Percentiles rank a stretch among this genome's conserved stretches.
Conservation (phyloP, 2,888 invertebrate species). For the Dasysyrphus tricinctus region DNA sequence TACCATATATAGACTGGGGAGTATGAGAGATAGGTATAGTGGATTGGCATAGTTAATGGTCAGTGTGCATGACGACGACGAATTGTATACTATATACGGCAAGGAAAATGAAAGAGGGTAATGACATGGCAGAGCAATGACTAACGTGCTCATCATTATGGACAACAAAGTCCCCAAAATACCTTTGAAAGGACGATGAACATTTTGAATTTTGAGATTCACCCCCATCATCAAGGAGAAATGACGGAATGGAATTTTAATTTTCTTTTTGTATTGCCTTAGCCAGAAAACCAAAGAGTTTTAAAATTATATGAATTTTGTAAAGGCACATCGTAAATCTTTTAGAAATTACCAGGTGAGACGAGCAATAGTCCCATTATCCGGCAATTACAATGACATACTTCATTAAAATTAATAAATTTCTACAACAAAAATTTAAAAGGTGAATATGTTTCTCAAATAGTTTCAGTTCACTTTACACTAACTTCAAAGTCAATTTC, state of each 20-base stretch:
- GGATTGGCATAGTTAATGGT: constrained; percentile 73
- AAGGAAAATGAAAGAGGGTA: constrained; percentile 46
- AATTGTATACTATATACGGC: neutral
- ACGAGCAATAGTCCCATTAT: no score
- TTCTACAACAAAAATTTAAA: neutral
- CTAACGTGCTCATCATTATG: neutral
- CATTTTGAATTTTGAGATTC: constrained; percentile 44
- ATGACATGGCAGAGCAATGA: constrained; percentile 37
- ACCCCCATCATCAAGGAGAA: constrained; percentile 61
- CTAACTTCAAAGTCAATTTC: neutral
- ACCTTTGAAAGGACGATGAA: neutral
- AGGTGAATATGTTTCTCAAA: neutral
- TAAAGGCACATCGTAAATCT: no score
- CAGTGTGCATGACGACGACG: constrained; percentile 59
- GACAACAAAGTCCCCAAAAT: neutral
- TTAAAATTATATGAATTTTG: no score
- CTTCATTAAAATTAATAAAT: neutral
- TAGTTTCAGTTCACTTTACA: neutral
- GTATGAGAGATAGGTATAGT: constrained; percentile 35
- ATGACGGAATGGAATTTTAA: neutral
- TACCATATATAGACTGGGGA: constrained; percentile 20
- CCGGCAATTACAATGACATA: no score
- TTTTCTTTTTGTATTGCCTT: neutral
- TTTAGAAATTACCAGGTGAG: no score
- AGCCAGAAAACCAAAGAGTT: neutral